Evolutionary conservation across 2,888 invertebrate species (phyloP), one percentile per base, ranked within the genome.

Genomic region (Archips crataeganus): DNA sequence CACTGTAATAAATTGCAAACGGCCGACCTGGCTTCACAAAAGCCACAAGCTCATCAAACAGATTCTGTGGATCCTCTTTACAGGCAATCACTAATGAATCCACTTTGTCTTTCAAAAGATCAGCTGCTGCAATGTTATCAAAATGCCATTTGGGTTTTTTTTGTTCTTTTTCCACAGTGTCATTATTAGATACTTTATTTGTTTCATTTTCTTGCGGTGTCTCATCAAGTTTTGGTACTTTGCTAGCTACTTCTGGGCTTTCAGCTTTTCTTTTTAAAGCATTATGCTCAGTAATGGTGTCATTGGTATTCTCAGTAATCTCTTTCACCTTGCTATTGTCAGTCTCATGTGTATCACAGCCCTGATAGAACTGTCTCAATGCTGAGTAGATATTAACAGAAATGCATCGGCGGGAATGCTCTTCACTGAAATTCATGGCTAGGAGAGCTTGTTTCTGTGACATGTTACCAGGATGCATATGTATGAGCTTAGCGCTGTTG

Each of bases 51-150:
- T 96, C 96, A 79, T 96, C 95, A 36, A 98, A 95, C 77, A 99
- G 96, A 80, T 96, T 97, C 9, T 96, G 90, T 0, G 99, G 99
- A 91, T 99, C 98, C 87, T 98, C 98, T 87, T 97, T 98, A 71
- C 97, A 96, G 2, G 97, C 96, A 76, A 99, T 96, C 1, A 97
- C 95, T 69, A 98, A 91, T 6, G 97, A 96, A 89, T 98, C 97
- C 76, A 97, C 96, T 91, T 96, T 96, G 0, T 89, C 85, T 66
- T 93, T 91, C 76, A 98, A 90, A 51, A 97, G 82, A 71, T 95
- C 91, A 57, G 96, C 95, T 1, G 97, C 97, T 67, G 93, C 90
- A 80, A 96, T 95, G 82, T 97, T 97, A 65, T 97, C 96, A 79
- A 95, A 86, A 81, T 96, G 95, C 97, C 97, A 97, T 79, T 95